These are phyloP conservation scores for Acrobasis repandana DNA, from an alignment of 2,888 invertebrate genomes.

Conservation along the genomic window DNA sequence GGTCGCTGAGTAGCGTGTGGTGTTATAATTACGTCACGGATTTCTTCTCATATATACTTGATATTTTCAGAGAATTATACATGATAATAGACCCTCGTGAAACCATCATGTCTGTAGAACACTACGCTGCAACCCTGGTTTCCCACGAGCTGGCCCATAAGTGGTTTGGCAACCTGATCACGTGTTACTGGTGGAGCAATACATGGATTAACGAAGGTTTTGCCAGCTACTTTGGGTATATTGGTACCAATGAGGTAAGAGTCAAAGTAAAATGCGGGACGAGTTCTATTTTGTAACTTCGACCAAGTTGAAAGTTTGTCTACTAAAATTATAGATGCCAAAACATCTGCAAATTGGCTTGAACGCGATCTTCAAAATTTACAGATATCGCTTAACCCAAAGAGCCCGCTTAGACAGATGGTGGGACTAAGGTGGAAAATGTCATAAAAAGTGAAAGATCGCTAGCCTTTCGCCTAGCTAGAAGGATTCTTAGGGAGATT, in stretches of 20 bases:
- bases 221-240: slow-evolving; percentile 87
- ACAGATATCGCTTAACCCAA: no score
- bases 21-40: background rate
- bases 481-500: no score
- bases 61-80: slow-evolving; percentile 63
- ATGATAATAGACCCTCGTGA: slow-evolving; percentile 61
- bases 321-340: no score
- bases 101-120: slow-evolving; percentile 67
- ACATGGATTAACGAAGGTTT: slow-evolving; percentile 90
- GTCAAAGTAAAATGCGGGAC: background rate
- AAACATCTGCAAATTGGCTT: no score
- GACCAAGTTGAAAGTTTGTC: no score
- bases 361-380: no score
- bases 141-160: slow-evolving; percentile 87
- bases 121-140: slow-evolving; percentile 77
- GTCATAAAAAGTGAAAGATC: no score
- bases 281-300: no score
- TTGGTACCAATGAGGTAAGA: slow-evolving; percentile 64
- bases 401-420: no score
- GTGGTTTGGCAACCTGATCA: slow-evolving; percentile 91
- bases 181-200: slow-evolving; percentile 88
- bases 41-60: background rate
- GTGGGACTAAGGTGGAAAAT: no score
- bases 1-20: no score
- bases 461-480: no score